A percentile compares a stretch with the other conserved stretches of the same genome.
Evolutionary conservation across 2,888 invertebrate genomes (phyloP).

Genomic region (Pilophorus perplexus): DNA sequence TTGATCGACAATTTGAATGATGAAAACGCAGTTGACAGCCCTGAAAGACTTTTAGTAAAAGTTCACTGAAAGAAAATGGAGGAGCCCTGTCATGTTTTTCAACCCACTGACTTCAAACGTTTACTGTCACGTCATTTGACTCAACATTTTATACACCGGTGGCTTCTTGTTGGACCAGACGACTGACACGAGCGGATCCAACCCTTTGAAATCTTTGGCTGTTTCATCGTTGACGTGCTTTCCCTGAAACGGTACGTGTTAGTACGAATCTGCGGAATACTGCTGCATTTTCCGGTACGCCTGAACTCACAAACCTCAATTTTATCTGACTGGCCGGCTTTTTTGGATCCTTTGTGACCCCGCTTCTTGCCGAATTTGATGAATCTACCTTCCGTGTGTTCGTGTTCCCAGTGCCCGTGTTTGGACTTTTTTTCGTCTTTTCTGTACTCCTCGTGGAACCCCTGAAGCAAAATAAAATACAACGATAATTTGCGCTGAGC

Average conservation of each 20-base stretch:
- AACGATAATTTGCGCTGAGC: neutral
- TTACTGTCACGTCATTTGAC: too few relatives aligned
- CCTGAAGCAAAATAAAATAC: slow-evolving; percentile 4
- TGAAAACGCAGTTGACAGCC: too few relatives aligned
- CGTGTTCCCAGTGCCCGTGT: slow-evolving; percentile 27
- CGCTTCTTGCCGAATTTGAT: slow-evolving; percentile 31
- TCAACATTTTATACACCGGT: neutral
- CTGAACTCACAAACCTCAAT: slow-evolving; percentile 12
- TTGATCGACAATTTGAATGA: neutral
- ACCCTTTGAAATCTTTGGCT: neutral
- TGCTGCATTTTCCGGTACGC: too few relatives aligned
- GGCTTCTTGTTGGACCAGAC: neutral
- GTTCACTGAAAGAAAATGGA: too few relatives aligned
- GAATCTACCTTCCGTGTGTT: slow-evolving; percentile 26
- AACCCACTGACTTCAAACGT: too few relatives aligned
- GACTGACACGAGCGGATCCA: slow-evolving; percentile 8
- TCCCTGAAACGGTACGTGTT: neutral
- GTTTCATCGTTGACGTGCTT: neutral
- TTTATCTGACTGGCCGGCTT: slow-evolving; percentile 1
- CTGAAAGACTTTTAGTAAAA: too few relatives aligned
- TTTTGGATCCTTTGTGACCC: neutral
- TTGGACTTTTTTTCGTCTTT: slow-evolving; percentile 34
- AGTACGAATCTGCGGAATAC: neutral
- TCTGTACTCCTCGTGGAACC: slow-evolving; percentile 35
- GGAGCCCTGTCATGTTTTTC: too few relatives aligned